Base-by-base conservation (phyloP, 2,797 vertebrate genomes). In the Poecilia gillii region DNA sequence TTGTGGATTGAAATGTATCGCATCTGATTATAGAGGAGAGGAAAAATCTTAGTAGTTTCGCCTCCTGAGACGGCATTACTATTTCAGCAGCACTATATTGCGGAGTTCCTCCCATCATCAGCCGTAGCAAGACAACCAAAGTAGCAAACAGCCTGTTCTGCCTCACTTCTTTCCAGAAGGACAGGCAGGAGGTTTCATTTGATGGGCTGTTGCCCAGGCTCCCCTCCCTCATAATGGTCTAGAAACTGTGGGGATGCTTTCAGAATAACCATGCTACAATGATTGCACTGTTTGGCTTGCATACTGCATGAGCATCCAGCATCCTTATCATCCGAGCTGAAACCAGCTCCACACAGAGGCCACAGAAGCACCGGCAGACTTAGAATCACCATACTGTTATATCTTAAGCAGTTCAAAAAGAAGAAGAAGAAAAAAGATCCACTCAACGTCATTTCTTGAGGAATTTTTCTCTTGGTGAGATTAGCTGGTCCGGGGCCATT, bases 401-500 rank as follows among this genome's bases (percentile, higher is more conserved):
- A 93, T 92, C 90, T 93, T 90, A 93, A 93, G 90, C 89, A 87
- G 91, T 92, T 91, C 81, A 80, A 90, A 92, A 94, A 92, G 49
- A 23, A 53, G 23, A 7, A 77, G 89, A 92, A 93, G 33, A 92
- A 80, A 89, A 92, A 93, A 53, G 2, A 92, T 91, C 91, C 91
- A 93, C 91, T 93, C 88, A 88, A 88, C 86, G 88, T 91, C 88
- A 89, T 89, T 94, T 94, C 88, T 86, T 64, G 79, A 91, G 88
- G 88, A 93, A 91, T 92, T 91, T 51, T 92, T 93, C 92, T 90
- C 79, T 91, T 89, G 88, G 88, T 80, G 83, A 94, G 92, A 95
- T 95, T 93, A 95, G 88, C 93, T 70, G 83, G 87, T 91, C 86
- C 80, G 81, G 82, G 91, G 91, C 86, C 91, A 90, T 91, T 92